These are phyloP conservation scores for Halisarca cf. caerulea DNA, from an alignment of 37 sponge, comb jelly and placozoan species.

Conservation along the genomic window DNA sequence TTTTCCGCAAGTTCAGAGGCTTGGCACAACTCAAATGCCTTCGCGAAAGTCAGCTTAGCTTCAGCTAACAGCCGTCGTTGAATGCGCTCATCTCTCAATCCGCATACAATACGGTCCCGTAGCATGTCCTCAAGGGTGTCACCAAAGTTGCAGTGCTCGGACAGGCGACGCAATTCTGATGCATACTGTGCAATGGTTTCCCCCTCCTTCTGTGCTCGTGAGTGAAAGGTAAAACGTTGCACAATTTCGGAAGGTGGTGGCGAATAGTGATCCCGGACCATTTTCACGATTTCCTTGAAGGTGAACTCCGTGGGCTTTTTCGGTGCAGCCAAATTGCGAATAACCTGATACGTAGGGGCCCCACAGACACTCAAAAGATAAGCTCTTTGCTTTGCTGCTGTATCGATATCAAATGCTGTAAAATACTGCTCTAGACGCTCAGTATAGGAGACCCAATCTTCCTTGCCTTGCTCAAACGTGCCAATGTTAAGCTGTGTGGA, in stretches of 20 bases:
- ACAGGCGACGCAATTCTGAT: not conserved
- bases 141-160: conserved; percentile 39
- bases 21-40: conserved; percentile 17
- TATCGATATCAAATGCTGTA: not conserved
- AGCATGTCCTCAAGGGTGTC: conserved; percentile 30
- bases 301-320: conserved; percentile 22
- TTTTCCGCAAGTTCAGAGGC: conserved; percentile 9
- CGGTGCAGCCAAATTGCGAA: conserved; percentile 16
- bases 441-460: conserved; percentile 31
- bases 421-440: conserved; percentile 40
- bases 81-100: conserved; percentile 18
- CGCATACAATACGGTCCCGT: conserved; percentile 30
- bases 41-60: conserved; percentile 11
- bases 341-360: conserved; percentile 3
- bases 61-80: conserved; percentile 19
- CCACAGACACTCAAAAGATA: conserved; percentile 35
- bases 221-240: conserved; percentile 21
- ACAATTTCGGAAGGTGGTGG: conserved; percentile 32
- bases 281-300: conserved; percentile 9
- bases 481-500: not conserved
- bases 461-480: not conserved
- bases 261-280: conserved; percentile 1
- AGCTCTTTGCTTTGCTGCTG: conserved; percentile 18
- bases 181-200: conserved; percentile 18
- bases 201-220: conserved; percentile 17